A percentile compares a stretch with the other conserved stretches of the same genome.
Evolutionary conservation across 2,888 invertebrate genomes (phyloP).

Genomic region (Auanema sp.): DNA sequence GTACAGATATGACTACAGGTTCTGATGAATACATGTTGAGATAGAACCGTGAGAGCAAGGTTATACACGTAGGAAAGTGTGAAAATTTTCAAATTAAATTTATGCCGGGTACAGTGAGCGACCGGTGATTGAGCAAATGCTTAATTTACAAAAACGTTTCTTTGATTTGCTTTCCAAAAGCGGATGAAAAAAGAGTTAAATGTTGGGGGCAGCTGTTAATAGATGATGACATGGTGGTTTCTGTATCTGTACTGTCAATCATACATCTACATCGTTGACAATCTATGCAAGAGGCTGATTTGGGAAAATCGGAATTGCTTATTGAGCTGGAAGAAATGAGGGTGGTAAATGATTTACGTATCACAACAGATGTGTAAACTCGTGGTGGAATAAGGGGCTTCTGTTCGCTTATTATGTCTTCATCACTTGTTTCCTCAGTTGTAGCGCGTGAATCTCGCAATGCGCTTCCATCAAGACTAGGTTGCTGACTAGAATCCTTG

Average conservation of each 20-base stretch:
- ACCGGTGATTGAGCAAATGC: no score
- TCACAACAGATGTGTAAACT: neutral
- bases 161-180: constrained; percentile 28
- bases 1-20: no score
- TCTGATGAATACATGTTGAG: no score
- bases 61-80: no score
- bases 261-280: constrained; percentile 34
- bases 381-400: constrained; percentile 21
- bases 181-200: constrained; percentile 16
- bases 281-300: constrained; percentile 34
- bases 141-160: constrained; percentile 39
- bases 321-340: constrained; percentile 8
- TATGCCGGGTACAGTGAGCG: no score
- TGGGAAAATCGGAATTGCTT: constrained; percentile 11
- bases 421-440: constrained; percentile 40
- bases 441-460: constrained; percentile 28
- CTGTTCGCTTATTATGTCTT: constrained; percentile 21
- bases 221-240: constrained; percentile 31
- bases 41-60: no score
- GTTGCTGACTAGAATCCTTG: constrained; percentile 11
- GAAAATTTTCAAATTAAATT: no score
- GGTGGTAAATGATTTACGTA: constrained; percentile 14
- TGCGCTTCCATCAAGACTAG: constrained; percentile 6
- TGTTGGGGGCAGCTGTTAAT: constrained; percentile 24
- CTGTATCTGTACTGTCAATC: constrained; percentile 21